Evolutionary conservation across 2,113 vertebrate species (phyloP), one percentile per base, ranked within the genome.

Genomic region (Melanostigma gelatinosum): DNA sequence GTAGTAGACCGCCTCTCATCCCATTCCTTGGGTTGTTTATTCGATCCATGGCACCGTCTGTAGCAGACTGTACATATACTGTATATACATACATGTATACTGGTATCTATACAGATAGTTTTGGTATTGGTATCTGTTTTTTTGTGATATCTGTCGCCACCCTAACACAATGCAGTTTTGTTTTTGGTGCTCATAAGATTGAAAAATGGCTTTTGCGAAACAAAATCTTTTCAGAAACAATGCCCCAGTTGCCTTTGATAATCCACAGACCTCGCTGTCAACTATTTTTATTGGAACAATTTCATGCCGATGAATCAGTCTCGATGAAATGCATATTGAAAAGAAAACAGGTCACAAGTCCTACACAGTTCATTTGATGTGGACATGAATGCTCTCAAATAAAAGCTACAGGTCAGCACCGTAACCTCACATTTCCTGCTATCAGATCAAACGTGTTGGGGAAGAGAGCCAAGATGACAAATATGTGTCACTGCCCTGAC

Each of bases 291-390:
- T 27, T 58, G 38, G 6, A 72, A 16, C 22, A n/a, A 44, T 73
- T 81, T 79, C 38, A 52, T 32, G 20, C 22, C 52, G 66, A 61
- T 50, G 70, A 55, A 85, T 84, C 27, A n/a, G 72, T 63, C 32
- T 24, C 55, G 66, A 55, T 36, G 54, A 57, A 69, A 60, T 29
- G 22, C 42, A 36, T 8, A 24, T 10, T 1, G 27, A 42, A 57
- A 71, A 44, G 27, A 42, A 60, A 64, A 60, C 58, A 66, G 73
- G 29, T 27, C 36, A 8, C 42, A 85, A 34, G 65, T 76, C 27
- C 63, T 8, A 44, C 54, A 61, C 40, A 13, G 72, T 62, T 63
- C 13, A 34, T 27, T 15, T 61, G 46, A 42, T 6, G 22, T 46
- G 29, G 69, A 69, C 0, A 6, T 62, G 34, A 79, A 68, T 36